A percentile compares a stretch with the other conserved stretches of the same genome.
Conservation (phyloP, 2,797 vertebrate genomes). For the Melanogrammus aeglefinus region DNA sequence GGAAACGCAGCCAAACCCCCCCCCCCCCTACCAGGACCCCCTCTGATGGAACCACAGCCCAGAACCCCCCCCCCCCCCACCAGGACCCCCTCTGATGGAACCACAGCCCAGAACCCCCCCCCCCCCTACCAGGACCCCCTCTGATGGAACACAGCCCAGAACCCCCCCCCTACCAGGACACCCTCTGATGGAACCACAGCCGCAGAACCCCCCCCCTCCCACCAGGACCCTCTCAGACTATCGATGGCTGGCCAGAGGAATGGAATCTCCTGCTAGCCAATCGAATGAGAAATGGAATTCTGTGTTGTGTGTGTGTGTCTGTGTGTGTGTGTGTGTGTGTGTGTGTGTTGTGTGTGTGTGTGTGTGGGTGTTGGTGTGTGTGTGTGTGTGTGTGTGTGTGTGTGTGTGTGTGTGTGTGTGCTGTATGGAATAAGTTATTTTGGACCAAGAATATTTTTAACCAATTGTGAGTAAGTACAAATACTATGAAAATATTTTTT, state of each 20-base stretch:
- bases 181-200: slow-evolving; percentile 50
- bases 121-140: slow-evolving; percentile 9
- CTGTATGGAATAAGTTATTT: slow-evolving; percentile 3
- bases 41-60: slow-evolving; percentile 54
- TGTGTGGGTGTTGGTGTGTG: neutral
- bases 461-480: slow-evolving; percentile 18
- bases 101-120: slow-evolving; percentile 30
- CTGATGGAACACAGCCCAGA: slow-evolving; percentile 55
- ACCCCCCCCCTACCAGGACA: no score
- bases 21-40: no score
- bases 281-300: slow-evolving; percentile 7
- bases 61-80: slow-evolving; percentile 33
- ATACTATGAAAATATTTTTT: neutral
- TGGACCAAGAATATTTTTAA: slow-evolving; percentile 39
- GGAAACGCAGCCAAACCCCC: neutral
- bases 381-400: neutral
- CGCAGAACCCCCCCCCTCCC: slow-evolving; percentile 19
- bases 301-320: neutral
- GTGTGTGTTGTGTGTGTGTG: neutral
- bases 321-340: neutral
- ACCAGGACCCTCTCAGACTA: neutral
- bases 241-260: neutral
- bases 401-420: neutral
- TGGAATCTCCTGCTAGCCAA: slow-evolving; percentile 17
- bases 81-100: slow-evolving; percentile 46